These are phyloP conservation scores for Alouatta caraya DNA, from an alignment of 2,797 vertebrate genomes.

Conservation along the genomic window DNA sequence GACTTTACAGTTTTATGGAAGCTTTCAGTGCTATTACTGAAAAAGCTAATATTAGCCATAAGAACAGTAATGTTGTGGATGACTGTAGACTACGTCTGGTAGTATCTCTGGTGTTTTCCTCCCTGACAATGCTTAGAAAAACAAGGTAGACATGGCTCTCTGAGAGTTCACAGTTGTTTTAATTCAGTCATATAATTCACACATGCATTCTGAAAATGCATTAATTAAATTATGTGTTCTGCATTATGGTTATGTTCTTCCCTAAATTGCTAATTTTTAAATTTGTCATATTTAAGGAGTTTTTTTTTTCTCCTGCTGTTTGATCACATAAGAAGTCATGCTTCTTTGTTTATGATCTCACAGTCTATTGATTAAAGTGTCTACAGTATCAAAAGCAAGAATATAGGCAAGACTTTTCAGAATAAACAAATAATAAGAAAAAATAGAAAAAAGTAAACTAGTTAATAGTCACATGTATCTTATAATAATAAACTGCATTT, in stretches of 20 bases:
- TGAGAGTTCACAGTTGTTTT: background rate
- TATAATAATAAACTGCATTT: background rate
- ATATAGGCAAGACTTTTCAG: background rate
- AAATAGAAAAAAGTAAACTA: background rate
- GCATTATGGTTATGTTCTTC: conserved; percentile 22
- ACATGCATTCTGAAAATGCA: background rate
- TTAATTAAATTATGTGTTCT: background rate
- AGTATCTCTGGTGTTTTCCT: background rate
- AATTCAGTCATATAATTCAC: background rate
- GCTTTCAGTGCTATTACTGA: background rate
- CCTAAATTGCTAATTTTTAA: conserved; percentile 47
- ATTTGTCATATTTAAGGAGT: conserved; percentile 35
- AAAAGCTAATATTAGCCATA: background rate
- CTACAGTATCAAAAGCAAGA: conserved; percentile 46
- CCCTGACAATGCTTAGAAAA: background rate
- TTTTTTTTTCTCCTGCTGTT: conserved; percentile 56
- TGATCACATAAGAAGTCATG: conserved; percentile 55
- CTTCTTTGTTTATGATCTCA: conserved; percentile 67
- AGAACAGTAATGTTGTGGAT: background rate
- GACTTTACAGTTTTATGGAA: background rate
- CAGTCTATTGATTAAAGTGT: conserved; percentile 33
- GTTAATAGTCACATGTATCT: background rate
- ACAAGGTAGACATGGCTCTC: background rate
- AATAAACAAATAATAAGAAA: background rate
- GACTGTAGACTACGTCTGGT: rapidly evolving